These are phyloP conservation scores for Tiliqua scincoides DNA, from an alignment of 2,113 vertebrate species.

Conservation along the genomic window DNA sequence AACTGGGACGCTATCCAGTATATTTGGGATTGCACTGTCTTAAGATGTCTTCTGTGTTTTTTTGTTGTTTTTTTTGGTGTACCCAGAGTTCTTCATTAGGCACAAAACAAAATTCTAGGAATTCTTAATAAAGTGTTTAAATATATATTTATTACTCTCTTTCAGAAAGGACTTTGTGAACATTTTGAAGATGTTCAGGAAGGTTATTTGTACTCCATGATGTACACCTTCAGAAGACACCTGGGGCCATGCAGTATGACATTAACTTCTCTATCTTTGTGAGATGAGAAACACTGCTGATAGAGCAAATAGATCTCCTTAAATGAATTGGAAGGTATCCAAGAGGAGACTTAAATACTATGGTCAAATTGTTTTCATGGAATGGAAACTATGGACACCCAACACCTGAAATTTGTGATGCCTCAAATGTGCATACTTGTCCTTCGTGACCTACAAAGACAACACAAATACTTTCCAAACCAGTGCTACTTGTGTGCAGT, in stretches of 20 bases:
- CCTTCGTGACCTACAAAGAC: not conserved
- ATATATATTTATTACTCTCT: not conserved
- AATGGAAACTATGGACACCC: not conserved
- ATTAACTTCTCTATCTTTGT: not conserved
- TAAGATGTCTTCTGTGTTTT: not conserved
- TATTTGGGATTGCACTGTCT: not conserved
- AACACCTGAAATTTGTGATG: not conserved
- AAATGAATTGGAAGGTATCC: not conserved
- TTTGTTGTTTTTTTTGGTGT: not conserved
- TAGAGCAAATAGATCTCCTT: not conserved
- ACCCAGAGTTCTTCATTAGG: not conserved
- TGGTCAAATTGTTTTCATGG: not conserved
- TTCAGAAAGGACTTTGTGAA: conserved; percentile 36
- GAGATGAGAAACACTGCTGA: accelerated
- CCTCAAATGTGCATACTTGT: too few species aligned
- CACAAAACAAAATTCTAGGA: not conserved
- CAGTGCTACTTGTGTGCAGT: not conserved
- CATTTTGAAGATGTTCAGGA: not conserved
- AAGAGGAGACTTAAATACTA: not conserved
- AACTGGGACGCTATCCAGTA: not conserved
- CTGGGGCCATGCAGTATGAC: accelerated
- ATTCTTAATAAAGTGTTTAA: not conserved
- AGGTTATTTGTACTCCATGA: conserved; percentile 11
- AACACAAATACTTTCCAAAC: not conserved
- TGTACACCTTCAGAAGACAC: not conserved